These are phyloP conservation scores for Antheraea mylitta DNA, from an alignment of 1,140 invertebrate genomes.

Conservation along the genomic window DNA sequence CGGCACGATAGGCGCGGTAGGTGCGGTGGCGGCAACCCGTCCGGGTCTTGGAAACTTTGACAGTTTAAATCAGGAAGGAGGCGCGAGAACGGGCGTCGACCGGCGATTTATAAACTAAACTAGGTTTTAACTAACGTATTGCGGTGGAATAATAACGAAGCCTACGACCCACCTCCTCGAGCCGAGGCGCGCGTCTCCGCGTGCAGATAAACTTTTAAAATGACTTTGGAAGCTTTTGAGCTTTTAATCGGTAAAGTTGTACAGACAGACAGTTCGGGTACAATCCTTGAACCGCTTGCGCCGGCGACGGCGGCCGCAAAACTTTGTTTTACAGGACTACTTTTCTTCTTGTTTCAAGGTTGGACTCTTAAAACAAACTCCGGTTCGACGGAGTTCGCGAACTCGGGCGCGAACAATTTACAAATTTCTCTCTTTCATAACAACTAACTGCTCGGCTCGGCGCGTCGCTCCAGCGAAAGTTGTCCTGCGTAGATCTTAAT, in stretches of 20 bases:
- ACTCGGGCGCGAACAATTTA: conserved; percentile 80
- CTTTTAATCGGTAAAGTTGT: conserved; percentile 81
- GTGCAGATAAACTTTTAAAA: conserved; percentile 80
- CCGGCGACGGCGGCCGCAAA: conserved; percentile 78
- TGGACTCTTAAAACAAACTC: conserved; percentile 81
- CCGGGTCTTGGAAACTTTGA: conserved; percentile 49
- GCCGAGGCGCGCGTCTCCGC: conserved; percentile 47
- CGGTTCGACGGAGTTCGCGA: conserved; percentile 79
- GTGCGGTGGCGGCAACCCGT: conserved; percentile 20
- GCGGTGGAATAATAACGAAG: conserved; percentile 71
- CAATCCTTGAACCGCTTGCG: conserved; percentile 80
- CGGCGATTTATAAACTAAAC: conserved; percentile 75
- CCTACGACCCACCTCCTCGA: conserved; percentile 44
- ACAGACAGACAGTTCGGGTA: conserved; percentile 79
- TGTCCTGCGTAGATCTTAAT: conserved; percentile 78
- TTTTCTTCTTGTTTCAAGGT: conserved; percentile 81
- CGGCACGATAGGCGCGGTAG: conserved; percentile 30
- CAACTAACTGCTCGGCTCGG: conserved; percentile 79
- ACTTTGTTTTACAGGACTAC: conserved; percentile 81
- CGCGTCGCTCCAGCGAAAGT: conserved; percentile 75
- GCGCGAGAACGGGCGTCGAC: conserved; percentile 53
- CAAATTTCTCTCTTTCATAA: conserved; percentile 81
- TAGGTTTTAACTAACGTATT: conserved; percentile 75
- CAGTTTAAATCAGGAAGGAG: conserved; percentile 60
- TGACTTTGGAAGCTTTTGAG: conserved; percentile 81